These are phyloP conservation scores for Steinernema hermaphroditum DNA, from an alignment of 2,888 invertebrate species.

Conservation along the genomic window DNA sequence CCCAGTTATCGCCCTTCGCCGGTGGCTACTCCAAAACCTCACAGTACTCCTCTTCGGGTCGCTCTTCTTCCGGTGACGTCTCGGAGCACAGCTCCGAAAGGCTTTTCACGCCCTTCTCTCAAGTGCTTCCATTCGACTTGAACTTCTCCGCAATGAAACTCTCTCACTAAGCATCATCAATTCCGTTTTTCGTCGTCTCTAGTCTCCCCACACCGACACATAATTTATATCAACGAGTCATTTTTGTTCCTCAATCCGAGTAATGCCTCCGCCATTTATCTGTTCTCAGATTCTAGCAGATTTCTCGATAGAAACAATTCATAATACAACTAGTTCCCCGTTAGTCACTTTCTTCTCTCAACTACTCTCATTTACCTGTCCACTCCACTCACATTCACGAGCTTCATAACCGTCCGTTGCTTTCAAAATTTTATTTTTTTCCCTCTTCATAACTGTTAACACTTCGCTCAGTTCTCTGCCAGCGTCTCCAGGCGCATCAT, in stretches of 20 bases:
- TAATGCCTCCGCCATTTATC: background rate
- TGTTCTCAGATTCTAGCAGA: constrained; percentile 27
- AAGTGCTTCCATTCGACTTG: constrained; percentile 20
- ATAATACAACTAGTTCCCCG: background rate
- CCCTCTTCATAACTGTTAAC: background rate
- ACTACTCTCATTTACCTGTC: background rate
- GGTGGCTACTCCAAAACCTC: constrained; percentile 26
- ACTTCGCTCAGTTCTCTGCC: constrained; percentile 19
- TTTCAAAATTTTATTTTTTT: background rate
- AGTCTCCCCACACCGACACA: background rate
- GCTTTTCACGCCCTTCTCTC: constrained; percentile 12
- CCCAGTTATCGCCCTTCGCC: constrained; percentile 14
- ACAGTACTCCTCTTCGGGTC: constrained; percentile 19
- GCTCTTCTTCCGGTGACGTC: constrained; percentile 24
- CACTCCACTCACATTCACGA: constrained; percentile 4
- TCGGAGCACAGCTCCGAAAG: constrained; percentile 2
- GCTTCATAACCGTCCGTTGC: background rate
- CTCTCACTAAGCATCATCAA: constrained; percentile 1
- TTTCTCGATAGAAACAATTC: background rate
- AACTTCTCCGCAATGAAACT: constrained; percentile 22
- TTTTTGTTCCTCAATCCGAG: background rate
- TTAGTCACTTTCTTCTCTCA: constrained; percentile 16
- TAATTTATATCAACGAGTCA: background rate
- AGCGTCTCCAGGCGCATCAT: background rate
- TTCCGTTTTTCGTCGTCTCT: background rate